Conservation (phyloP, 2,797 vertebrate species). For the Cyclopterus lumpus region DNA sequence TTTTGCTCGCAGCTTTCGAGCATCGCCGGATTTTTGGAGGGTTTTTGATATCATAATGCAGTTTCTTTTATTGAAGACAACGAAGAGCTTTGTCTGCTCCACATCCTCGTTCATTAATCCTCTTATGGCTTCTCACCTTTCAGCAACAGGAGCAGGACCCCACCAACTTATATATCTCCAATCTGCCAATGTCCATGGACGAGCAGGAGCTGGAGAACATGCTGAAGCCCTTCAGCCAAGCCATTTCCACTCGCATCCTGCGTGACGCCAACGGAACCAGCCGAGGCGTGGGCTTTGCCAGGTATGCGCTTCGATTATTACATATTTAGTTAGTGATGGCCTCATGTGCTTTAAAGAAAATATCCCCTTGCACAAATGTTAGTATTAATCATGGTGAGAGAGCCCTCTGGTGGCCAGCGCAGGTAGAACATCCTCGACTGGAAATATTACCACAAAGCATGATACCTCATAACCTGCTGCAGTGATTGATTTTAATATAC, state of each 20-base stretch:
- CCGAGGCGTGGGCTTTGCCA: constrained; percentile 94
- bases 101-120: constrained; percentile 15
- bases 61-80: constrained; percentile 11
- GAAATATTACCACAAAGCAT: neutral
- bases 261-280: constrained; percentile 91
- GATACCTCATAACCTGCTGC: neutral
- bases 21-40: constrained; percentile 8
- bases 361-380: neutral
- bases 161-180: constrained; percentile 97
- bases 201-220: constrained; percentile 94
- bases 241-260: constrained; percentile 95
- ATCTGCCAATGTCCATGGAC: constrained; percentile 93
- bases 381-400: constrained; percentile 15
- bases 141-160: constrained; percentile 99
- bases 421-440: neutral
- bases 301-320: constrained; percentile 76
- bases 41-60: neutral
- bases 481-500: constrained; percentile 6
- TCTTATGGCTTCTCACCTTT: constrained; percentile 9
- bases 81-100: neutral
- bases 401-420: constrained; percentile 63
- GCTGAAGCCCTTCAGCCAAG: constrained; percentile 96
- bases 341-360: neutral
- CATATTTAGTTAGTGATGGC: neutral
- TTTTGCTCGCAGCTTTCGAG: neutral